Base-by-base conservation (phyloP, 2,888 invertebrate species). In the Ditylenchus weischeri region DNA sequence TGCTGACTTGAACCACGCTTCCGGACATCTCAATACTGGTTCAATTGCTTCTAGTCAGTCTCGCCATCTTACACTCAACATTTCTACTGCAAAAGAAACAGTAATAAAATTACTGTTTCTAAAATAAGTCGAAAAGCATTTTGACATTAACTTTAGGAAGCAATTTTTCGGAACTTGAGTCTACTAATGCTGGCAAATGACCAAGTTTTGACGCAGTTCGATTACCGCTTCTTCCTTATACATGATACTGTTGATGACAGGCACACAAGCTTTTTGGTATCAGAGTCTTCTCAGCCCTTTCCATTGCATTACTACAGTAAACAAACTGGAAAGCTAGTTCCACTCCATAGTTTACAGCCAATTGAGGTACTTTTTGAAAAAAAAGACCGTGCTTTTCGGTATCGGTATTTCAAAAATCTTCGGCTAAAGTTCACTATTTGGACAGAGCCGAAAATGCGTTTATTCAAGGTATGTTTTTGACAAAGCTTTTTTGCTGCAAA, bases 161-260 rank as follows among this genome's bases (percentile, higher is more conserved):
- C 43, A 19, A 36, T 62, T 15, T 21, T 62, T 48, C n/a, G 47
- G 6, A 62, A 62, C 48, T 29, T 62, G n/a, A 47, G 47, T 48
- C n/a, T 47, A 13, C n/a, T 48, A 13, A n/a, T 48, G 49, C 10
- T 62, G 62, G 62, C 49, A 8, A 48, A 62, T 29, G 62, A 29
- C n/a, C 23, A 48, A 48, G 47, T 62, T 18, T 1, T 19, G 6
- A 15, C 64, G n/a, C 69, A 69, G 35, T 57, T 62, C 50, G 69
- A 69, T n/a, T 51, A 59, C 47, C 66, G 64, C 19, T 64, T 69
- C 36, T 69, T 70, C 64, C 43, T 69, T 62, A 64, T 69, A 51
- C 69, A 69, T 4, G 58, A 69, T 49, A 36, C 63, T 1, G 38
- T 64, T n/a, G 47, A 36, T 19, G 47, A n/a, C 13, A 29, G 19